Percentiles rank a stretch among this genome's conserved stretches.
Evolutionary conservation across 2,113 vertebrate genomes (phyloP).

Genomic region (Tympanuchus pallidicinctus): DNA sequence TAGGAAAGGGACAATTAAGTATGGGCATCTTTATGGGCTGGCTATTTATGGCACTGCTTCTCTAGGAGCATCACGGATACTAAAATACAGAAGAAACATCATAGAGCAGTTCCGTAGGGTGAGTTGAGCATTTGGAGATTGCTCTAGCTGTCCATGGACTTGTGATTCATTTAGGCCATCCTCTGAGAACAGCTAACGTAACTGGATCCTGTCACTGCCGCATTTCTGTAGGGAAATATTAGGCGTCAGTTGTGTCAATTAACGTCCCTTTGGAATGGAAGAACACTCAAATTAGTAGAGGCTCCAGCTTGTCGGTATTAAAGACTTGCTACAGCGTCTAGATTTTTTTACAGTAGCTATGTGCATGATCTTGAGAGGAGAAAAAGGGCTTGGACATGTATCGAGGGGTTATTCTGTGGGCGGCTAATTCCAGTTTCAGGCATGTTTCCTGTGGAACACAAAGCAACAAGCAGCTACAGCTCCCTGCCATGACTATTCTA

Average conservation of each 20-base stretch:
- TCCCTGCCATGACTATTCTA: neutral
- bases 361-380: neutral
- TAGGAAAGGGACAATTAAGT: neutral
- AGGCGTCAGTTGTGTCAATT: neutral
- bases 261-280: neutral
- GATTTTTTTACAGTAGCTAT: neutral
- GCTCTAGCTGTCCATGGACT: neutral
- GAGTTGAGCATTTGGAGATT: neutral
- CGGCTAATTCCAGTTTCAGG: neutral
- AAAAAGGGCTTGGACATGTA: neutral
- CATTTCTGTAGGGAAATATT: neutral
- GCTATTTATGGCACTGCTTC: constrained; percentile 12
- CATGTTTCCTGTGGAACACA: constrained; percentile 17
- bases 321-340: neutral
- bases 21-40: constrained; percentile 5
- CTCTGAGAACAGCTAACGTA: neutral
- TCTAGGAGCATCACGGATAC: neutral
- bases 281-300: neutral
- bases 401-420: neutral
- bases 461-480: neutral
- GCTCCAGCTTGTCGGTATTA: neutral
- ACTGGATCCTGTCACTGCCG: neutral
- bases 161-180: neutral
- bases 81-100: neutral
- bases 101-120: neutral